phyloP scores from a whole-genome alignment of 2,888 invertebrate genomes.

The Diploptera punctata region DNA sequence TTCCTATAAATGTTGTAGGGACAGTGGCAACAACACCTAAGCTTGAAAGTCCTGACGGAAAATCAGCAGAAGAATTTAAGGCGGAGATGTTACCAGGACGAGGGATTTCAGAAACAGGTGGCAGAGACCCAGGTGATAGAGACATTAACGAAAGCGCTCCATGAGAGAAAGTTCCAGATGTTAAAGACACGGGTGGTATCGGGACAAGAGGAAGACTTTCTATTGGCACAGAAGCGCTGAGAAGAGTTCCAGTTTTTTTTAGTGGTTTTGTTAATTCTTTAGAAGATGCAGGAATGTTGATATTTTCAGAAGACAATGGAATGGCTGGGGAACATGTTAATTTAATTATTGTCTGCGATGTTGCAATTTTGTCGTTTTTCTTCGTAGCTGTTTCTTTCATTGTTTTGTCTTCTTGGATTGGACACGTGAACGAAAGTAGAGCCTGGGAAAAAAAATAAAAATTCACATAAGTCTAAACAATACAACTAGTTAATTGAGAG shows the following conservation, averaged over 20 bases:
- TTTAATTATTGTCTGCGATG: background rate
- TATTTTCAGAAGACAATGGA: background rate
- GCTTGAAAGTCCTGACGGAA: background rate
- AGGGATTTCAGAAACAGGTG: constrained; percentile 12
- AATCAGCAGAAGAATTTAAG: background rate
- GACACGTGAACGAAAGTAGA: background rate
- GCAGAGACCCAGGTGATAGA: background rate
- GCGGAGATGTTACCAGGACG: background rate
- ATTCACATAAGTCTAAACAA: no score
- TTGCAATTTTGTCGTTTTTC: background rate
- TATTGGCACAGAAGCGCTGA: background rate
- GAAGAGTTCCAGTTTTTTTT: background rate
- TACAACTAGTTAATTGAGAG: no score
- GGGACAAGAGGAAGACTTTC: background rate
- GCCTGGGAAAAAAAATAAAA: background rate
- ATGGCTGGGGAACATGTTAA: background rate
- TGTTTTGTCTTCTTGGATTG: background rate
- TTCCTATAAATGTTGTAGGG: background rate
- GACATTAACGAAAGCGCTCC: background rate
- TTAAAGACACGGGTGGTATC: background rate
- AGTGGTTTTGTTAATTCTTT: background rate
- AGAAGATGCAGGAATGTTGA: background rate
- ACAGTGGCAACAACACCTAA: background rate
- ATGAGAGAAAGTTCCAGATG: constrained; percentile 1
- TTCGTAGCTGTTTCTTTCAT: background rate